phyloP scores from a whole-genome alignment of 2,888 invertebrate genomes.

The Pandemis corylana region DNA sequence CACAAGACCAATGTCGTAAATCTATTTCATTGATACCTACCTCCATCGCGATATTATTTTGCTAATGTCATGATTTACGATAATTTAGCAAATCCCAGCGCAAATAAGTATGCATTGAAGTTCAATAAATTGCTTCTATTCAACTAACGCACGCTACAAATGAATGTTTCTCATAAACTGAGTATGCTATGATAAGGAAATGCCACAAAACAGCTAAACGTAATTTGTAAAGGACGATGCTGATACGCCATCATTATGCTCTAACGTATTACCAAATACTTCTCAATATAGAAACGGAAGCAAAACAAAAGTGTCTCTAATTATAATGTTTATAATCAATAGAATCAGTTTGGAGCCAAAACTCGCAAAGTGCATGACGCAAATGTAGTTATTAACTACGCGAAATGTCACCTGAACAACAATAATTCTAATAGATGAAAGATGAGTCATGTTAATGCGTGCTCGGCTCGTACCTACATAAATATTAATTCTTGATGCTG shows the following conservation, averaged over 20 bases:
- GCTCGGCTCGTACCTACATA: constrained; percentile 28
- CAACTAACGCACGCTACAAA: constrained; percentile 36
- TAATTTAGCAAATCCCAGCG: constrained; percentile 19
- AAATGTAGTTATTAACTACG: constrained; percentile 52
- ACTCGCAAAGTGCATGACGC: constrained; percentile 57
- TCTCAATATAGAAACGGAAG: constrained; percentile 60
- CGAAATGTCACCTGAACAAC: constrained; percentile 42
- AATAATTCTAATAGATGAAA: constrained; percentile 39
- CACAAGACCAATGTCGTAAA: not conserved
- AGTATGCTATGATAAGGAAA: constrained; percentile 42
- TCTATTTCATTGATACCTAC: not conserved
- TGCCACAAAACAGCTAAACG: constrained; percentile 63
- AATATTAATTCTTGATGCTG: constrained; percentile 32
- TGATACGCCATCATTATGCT: constrained; percentile 15
- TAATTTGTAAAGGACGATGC: constrained; percentile 33
- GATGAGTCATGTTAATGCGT: constrained; percentile 32
- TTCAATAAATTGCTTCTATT: constrained; percentile 45
- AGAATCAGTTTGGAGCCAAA: constrained; percentile 61
- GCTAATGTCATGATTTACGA: not conserved
- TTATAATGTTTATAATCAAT: constrained; percentile 53
- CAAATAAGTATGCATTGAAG: constrained; percentile 41
- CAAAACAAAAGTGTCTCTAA: constrained; percentile 68
- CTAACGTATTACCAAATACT: constrained; percentile 21
- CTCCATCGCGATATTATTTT: not conserved
- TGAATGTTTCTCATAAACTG: constrained; percentile 19